These are phyloP conservation scores for Porites evermanni DNA, from an alignment of 92 coral and sea anemone species.

Conservation along the genomic window DNA sequence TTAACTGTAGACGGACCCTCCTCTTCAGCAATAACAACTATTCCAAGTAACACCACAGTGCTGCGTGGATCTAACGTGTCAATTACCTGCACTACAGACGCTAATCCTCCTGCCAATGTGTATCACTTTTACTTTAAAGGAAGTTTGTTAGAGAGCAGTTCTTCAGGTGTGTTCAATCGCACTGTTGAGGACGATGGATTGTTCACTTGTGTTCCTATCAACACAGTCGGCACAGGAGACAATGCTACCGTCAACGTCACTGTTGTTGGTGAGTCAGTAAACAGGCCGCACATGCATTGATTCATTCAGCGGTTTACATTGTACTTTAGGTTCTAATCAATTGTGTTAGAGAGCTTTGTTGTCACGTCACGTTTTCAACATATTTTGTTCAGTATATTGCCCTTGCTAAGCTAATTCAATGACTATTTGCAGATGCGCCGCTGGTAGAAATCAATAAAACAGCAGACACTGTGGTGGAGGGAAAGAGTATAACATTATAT, in stretches of 20 bases:
- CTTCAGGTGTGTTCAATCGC: conserved; percentile 23
- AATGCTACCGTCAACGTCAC: conserved; percentile 42
- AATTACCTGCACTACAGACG: conserved; percentile 37
- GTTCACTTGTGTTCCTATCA: conserved; percentile 54
- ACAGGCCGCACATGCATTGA: no score
- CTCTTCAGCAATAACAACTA: neutral
- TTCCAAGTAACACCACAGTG: conserved; percentile 21
- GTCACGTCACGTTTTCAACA: no score
- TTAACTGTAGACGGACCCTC: neutral
- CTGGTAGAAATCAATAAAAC: neutral
- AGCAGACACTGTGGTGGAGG: neutral
- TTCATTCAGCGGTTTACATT: no score
- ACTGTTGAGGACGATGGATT: conserved; percentile 22
- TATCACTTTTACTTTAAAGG: conserved; percentile 46
- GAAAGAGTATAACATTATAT: neutral
- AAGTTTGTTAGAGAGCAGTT: conserved; percentile 7
- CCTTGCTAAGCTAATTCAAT: neutral
- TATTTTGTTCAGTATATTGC: neutral
- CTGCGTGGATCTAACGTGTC: neutral
- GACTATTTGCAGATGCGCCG: conserved; percentile 4
- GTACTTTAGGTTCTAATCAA: no score
- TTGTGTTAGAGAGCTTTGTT: no score
- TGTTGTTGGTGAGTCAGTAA: conserved; percentile 26
- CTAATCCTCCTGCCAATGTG: conserved; percentile 46
- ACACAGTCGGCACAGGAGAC: conserved; percentile 50